Percentiles rank a stretch among this genome's conserved stretches.
Conservation (phyloP, 2,797 vertebrate genomes). For the Gymnothorax javanicus region DNA sequence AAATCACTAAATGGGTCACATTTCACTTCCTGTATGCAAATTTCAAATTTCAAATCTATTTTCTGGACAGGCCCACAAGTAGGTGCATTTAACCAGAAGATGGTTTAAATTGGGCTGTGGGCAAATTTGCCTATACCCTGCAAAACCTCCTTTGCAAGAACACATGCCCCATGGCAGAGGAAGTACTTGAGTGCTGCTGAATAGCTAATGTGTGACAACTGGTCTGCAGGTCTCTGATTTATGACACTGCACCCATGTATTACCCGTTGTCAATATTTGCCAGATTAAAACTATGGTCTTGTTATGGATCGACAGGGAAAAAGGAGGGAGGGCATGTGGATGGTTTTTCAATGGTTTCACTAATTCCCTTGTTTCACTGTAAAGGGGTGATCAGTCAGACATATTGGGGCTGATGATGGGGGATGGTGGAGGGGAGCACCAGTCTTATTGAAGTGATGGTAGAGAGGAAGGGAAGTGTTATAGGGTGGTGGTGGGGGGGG, state of each 20-base stretch:
- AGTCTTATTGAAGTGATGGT: conserved; percentile 21
- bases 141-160: not conserved
- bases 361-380: conserved; percentile 57
- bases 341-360: conserved; percentile 34
- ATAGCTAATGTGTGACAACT: not conserved
- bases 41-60: no score
- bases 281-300: not conserved
- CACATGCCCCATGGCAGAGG: not conserved
- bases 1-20: no score
- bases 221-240: not conserved
- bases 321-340: not conserved
- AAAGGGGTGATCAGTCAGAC: conserved; percentile 57
- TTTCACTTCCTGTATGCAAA: no score
- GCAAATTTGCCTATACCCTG: no score
- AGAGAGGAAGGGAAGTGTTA: conserved; percentile 37
- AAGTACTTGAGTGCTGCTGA: not conserved
- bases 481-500: conserved; percentile 19
- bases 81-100: no score
- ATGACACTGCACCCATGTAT: conserved; percentile 20
- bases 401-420: conserved; percentile 56
- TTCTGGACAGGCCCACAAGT: no score
- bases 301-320: not conserved
- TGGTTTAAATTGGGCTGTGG: no score
- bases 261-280: not conserved
- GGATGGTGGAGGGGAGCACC: conserved; percentile 9